Percentiles rank a stretch among this genome's conserved stretches.
These are phyloP conservation scores for Bettongia penicillata DNA, from an alignment of 2,113 vertebrate species.

Conservation along the genomic window DNA sequence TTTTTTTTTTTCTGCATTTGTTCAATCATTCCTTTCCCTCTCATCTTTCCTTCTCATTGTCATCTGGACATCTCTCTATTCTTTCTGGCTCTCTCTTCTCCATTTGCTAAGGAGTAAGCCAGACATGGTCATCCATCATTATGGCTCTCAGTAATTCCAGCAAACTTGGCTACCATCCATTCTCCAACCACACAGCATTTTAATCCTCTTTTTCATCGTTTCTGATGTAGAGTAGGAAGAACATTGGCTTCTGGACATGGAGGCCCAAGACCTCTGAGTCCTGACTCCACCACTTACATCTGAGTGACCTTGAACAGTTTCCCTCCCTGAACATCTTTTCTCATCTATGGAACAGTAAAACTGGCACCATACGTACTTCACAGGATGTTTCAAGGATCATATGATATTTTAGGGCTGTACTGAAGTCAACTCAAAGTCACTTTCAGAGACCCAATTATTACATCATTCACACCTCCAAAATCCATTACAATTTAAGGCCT, in stretches of 20 bases:
- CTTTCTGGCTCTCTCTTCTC: not conserved
- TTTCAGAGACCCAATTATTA: not conserved
- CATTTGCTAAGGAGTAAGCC: not conserved
- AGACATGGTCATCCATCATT: not conserved
- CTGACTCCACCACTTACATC: not conserved
- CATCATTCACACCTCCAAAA: not conserved
- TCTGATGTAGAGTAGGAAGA: not conserved
- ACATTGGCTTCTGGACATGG: not conserved
- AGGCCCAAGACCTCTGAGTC: not conserved
- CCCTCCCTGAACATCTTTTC: not conserved
- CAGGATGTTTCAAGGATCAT: not conserved
- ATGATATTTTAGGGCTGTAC: not conserved
- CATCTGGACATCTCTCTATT: not conserved
- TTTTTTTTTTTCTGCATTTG: not conserved
- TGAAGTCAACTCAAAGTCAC: not conserved
- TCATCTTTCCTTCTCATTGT: not conserved
- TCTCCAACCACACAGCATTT: not conserved
- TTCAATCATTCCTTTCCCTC: not conserved
- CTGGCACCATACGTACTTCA: not conserved
- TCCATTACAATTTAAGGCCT: not conserved
- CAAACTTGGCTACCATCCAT: not conserved
- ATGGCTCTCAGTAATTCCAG: not conserved
- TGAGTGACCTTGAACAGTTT: not conserved
- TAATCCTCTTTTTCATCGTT: not conserved
- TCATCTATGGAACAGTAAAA: not conserved